Base-by-base conservation (phyloP, 37 sponge, comb jelly and placozoan species). In the Tethya wilhelma region DNA sequence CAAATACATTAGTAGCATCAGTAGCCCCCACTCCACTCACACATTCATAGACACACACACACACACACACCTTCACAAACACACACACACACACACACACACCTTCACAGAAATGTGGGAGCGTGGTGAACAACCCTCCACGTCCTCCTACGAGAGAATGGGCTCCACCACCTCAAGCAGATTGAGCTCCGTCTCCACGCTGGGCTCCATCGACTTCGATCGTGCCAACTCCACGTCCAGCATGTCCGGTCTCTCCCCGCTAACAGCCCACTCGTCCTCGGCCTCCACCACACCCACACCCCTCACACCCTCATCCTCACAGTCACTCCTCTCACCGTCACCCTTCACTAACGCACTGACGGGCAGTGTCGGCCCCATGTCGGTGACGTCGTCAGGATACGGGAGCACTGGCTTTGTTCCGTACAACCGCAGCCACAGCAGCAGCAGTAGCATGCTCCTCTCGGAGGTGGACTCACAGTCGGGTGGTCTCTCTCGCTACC, bases 71-170 rank as follows among this genome's bases (percentile, higher is more conserved):
- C 9, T 14, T 19, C 53, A 49, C 53, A 49, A 9, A 49, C 53
- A 49, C 14, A 49, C 53, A 49, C 53, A 49, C 53, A 49, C 53
- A 49, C 53, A 49, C 53, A 12, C 63, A 6, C 44, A 34, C 23
- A 38, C 42, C 5, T 42, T 36, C 58, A 31, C 55, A 78, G 84
- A 84, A 28, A 84, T 46, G 44, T 84, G 84, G 84, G 76, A 74
- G 69, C 45, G 73, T 2, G 83, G 83, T 46, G 69, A 75, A 59
- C 67, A 84, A 8, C 75, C 84, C 4, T 64, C 84, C 17, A 43
- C 67, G 20, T 9, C 19, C 28, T 41, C 64, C 63, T 71, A 4
- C 37, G 71, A 60, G 0, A 42, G 73, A 37, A 3, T 56, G 36
- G 28, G 46, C 56, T 72, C 64, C 65, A 64, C 64, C n/a, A 29